Base-by-base conservation (phyloP, 1,140 invertebrate species). In the Drosophila tropicalis region DNA sequence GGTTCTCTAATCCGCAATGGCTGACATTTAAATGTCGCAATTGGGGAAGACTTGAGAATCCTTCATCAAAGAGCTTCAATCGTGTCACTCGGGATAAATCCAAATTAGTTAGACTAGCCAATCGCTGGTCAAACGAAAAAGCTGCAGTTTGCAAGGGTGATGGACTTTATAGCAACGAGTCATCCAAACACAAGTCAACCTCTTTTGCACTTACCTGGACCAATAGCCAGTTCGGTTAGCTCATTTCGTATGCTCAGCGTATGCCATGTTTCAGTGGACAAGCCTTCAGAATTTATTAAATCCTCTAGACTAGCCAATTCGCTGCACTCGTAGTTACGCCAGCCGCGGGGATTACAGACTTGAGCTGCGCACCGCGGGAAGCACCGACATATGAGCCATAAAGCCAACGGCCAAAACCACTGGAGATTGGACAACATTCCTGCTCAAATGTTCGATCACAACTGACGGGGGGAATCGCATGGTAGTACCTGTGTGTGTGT, bases 11-110 rank as follows among this genome's bases (percentile, higher is more conserved):
- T 17, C 69, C 54, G 25, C 74, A 74, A n/a, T 61, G 55, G 10
- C 85, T 90, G 25, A 92, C 72, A 44, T 91, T 92, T 0, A 92
- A 64, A 13, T 67, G 44, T 9, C 60, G 29, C 55, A 92, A 57
- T 17, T 80, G 62, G 5, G 67, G 60, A 17, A 91, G 58, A 9
- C 36, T 44, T 36, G 81, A 75, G 61, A 92, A 91, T 41, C 79
- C 86, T 5, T 44, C 19, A 15, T 69, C 67, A 1, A 61, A 58
- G 5, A 91, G 39, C 41, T 57, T 61, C 29, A 91, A 39, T 3
- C 61, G 77, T 7, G 34, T 41, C n/a, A 84, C 77, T 4, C 58
- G 57, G 2, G 77, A 72, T 13, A 85, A n/a, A 40, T 85, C 74
- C 44, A 85, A 22, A 3, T 67, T 62, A 10, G 57, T 10, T 4